Percentiles rank a stretch among this genome's conserved stretches.
Conservation (phyloP, 1,140 invertebrate genomes). For the Ladona fulva region DNA sequence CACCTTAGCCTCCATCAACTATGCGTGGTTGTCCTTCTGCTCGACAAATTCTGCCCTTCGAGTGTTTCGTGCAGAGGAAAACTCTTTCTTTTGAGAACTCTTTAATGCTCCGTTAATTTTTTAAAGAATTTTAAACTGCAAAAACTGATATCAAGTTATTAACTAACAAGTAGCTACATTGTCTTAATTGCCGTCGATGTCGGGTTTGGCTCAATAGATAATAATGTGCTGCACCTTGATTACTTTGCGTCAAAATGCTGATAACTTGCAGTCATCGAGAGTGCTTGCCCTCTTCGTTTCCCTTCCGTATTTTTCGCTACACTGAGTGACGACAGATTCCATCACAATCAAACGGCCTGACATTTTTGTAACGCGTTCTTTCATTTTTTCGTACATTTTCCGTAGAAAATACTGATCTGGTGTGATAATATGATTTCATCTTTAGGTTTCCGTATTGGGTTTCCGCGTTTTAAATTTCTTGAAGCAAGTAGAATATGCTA, state of each 20-base stretch:
- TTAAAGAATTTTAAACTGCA: too few species aligned
- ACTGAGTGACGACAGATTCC: not conserved
- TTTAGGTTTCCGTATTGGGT: not conserved
- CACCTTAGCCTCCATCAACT: not conserved
- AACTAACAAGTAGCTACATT: not conserved
- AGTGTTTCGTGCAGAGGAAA: not conserved
- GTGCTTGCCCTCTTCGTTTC: not conserved
- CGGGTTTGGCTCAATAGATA: not conserved
- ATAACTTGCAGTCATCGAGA: not conserved
- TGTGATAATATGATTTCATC: not conserved
- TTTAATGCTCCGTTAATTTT: not conserved
- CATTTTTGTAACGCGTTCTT: not conserved
- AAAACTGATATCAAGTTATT: too few species aligned
- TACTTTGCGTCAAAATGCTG: not conserved
- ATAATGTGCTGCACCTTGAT: too few species aligned
- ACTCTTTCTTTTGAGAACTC: not conserved
- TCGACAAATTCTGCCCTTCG: not conserved
- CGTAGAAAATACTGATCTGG: not conserved
- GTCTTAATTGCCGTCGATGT: not conserved
- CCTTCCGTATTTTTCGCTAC: not conserved
- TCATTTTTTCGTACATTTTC: not conserved
- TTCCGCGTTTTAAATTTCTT: not conserved
- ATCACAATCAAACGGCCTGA: not conserved
- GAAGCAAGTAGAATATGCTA: not conserved
- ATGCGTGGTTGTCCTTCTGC: not conserved